A percentile compares a stretch with the other conserved stretches of the same genome.
These are phyloP conservation scores for Sceloporus undulatus DNA, from an alignment of 2,113 vertebrate genomes.

Conservation along the genomic window DNA sequence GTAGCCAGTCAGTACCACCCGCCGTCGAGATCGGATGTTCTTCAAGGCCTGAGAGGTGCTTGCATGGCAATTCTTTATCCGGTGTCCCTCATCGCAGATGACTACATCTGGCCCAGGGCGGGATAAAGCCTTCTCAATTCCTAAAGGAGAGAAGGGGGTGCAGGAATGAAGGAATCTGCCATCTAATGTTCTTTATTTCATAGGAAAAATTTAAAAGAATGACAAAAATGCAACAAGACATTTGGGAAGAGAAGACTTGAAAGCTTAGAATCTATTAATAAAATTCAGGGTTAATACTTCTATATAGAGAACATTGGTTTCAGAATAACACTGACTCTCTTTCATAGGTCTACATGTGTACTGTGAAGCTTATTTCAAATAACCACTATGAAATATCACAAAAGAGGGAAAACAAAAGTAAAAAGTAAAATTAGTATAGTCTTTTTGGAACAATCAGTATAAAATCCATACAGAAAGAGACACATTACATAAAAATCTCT, in stretches of 20 bases:
- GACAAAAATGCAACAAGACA: neutral
- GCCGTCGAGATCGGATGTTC: slow-evolving; percentile 93
- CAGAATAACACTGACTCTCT: slow-evolving; percentile 17
- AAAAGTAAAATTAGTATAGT: neutral
- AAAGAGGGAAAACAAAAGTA: neutral
- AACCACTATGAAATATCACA: neutral
- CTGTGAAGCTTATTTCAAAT: neutral
- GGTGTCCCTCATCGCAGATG: slow-evolving; percentile 98
- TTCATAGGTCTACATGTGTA: neutral
- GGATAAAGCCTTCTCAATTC: slow-evolving; percentile 93
- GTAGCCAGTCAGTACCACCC: slow-evolving; percentile 96
- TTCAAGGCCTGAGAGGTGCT: slow-evolving; percentile 98
- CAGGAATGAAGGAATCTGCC: neutral
- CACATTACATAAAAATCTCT: neutral
- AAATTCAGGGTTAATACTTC: neutral
- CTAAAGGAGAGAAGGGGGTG: slow-evolving; percentile 71
- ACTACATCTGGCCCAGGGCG: slow-evolving; percentile 96
- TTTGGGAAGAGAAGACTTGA: slow-evolving; percentile 2
- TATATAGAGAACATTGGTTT: neutral
- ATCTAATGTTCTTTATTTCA: neutral
- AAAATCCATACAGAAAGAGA: neutral
- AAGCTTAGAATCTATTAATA: slow-evolving; percentile 12
- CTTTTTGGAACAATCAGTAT: neutral
- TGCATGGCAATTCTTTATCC: slow-evolving; percentile 98
- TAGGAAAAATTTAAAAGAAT: neutral